Conservation (phyloP, 2,888 invertebrate species). For the Dorcus parallelipipedus region DNA sequence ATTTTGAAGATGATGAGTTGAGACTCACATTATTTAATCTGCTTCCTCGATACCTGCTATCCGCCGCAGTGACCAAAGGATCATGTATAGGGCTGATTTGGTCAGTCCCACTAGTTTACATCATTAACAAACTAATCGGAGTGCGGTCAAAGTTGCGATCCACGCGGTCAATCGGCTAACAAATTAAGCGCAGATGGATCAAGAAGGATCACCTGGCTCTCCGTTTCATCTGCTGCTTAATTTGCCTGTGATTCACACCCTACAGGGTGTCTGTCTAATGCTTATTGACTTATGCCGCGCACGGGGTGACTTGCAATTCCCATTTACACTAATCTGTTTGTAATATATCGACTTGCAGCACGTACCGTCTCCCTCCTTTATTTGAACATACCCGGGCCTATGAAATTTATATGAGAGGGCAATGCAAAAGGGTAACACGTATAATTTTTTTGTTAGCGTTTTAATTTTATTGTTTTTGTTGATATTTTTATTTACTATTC, state of each 20-base stretch:
- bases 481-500: too few species aligned
- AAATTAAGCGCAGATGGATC: conserved; percentile 25
- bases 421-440: too few species aligned
- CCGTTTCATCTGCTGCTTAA: conserved; percentile 40
- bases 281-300: conserved; percentile 26
- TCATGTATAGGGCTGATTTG: conserved; percentile 12
- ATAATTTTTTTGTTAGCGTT: too few species aligned
- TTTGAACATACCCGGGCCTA: not conserved
- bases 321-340: conserved; percentile 27
- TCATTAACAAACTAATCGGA: conserved; percentile 5
- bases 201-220: conserved; percentile 17
- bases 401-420: conserved; percentile 1
- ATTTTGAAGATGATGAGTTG: too few species aligned
- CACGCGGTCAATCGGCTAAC: conserved; percentile 11
- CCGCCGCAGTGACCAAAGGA: conserved; percentile 3
- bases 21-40: too few species aligned
- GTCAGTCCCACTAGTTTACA: conserved; percentile 10
- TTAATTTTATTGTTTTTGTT: too few species aligned
- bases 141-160: conserved; percentile 14
- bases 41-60: too few species aligned
- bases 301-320: conserved; percentile 22
- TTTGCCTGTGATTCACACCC: conserved; percentile 39
- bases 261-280: conserved; percentile 29
- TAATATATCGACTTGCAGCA: conserved; percentile 15
- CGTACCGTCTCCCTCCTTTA: not conserved